Evolutionary conservation across 92 coral and sea anemone species (phyloP).

Genomic region (Zoanthus solanderi): DNA sequence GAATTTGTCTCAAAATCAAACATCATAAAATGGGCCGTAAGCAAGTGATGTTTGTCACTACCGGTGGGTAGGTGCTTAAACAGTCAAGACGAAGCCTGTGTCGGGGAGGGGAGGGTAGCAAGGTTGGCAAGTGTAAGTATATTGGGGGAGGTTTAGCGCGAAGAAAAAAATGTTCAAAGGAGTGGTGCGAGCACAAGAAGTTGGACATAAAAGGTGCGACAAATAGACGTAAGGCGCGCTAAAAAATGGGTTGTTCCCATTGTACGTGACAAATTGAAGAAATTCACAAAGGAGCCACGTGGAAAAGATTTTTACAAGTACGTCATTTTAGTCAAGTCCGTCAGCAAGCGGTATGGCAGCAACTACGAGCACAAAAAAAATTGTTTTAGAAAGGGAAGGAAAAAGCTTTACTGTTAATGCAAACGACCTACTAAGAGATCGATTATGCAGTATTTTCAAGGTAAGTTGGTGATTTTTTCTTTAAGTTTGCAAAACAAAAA

Average conservation of each 20-base stretch:
- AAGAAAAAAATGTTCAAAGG: not conserved
- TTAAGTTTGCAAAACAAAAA: conserved; percentile 2
- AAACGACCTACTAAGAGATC: not conserved
- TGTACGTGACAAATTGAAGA: not conserved
- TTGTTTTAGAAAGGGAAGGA: not conserved
- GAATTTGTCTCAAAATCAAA: no score
- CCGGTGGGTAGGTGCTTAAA: no score
- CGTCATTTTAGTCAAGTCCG: not conserved
- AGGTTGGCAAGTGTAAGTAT: not conserved
- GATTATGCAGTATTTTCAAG: conserved; percentile 1
- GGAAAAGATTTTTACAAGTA: not conserved
- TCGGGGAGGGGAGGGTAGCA: not conserved
- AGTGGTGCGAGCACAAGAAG: not conserved
- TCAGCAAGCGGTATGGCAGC: not conserved
- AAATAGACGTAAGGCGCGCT: not conserved
- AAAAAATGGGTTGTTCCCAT: not conserved
- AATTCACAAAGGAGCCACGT: not conserved
- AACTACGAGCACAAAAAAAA: not conserved
- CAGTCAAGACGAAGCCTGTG: not conserved
- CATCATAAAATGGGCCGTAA: no score
- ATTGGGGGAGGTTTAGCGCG: not conserved
- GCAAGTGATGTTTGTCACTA: no score
- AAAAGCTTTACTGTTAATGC: conserved; percentile 1
- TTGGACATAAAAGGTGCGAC: conserved; percentile 7
- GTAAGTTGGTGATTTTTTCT: conserved; percentile 11